Conservation (phyloP, 2,797 vertebrate species). For the Coilia nasus region DNA sequence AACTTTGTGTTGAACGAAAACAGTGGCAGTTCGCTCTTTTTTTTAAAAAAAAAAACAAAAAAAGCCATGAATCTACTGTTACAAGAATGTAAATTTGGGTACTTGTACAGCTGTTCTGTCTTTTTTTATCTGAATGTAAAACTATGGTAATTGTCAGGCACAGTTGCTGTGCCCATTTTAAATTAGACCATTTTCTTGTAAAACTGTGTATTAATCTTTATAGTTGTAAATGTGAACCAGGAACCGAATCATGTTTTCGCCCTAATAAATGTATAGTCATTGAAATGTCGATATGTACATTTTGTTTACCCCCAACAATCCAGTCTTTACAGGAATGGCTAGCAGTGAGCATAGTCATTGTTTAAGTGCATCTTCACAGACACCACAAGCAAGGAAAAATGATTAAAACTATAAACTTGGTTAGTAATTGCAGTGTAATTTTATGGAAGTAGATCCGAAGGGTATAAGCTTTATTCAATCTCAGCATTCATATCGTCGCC, state of each 20-base stretch:
- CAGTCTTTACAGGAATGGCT: neutral
- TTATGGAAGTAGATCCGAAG: neutral
- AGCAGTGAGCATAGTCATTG: neutral
- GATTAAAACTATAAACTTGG: too few species aligned
- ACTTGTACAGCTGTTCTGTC: constrained; percentile 66
- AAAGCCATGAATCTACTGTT: constrained; percentile 77
- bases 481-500: neutral
- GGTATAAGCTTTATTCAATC: neutral
- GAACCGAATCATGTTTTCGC: constrained; percentile 7
- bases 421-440: neutral
- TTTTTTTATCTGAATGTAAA: constrained; percentile 63
- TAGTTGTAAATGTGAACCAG: constrained; percentile 26
- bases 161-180: constrained; percentile 41
- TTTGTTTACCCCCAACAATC: constrained; percentile 41
- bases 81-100: constrained; percentile 71
- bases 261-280: constrained; percentile 26
- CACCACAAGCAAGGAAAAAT: too few species aligned
- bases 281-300: constrained; percentile 15
- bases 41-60: constrained; percentile 46
- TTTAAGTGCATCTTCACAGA: neutral
- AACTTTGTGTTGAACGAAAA: constrained; percentile 44
- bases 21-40: constrained; percentile 32
- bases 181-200: constrained; percentile 13
- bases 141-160: constrained; percentile 57
- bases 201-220: constrained; percentile 26